These are phyloP conservation scores for Oikopleura albicans DNA, from an alignment of 23 tunicate species.

Conservation along the genomic window DNA sequence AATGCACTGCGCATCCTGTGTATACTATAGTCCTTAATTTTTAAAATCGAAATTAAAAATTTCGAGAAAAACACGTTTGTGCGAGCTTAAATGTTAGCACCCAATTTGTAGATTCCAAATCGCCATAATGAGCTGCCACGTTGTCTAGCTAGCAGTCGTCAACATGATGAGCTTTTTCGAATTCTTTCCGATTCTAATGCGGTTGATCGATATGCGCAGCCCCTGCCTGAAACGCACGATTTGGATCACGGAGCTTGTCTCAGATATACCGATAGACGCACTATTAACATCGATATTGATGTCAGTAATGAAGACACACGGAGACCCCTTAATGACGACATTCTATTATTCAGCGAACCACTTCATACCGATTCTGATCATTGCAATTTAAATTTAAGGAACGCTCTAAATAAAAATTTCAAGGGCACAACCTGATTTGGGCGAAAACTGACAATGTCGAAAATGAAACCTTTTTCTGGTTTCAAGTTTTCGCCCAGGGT, in stretches of 20 bases:
- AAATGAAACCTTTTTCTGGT: too few relatives aligned
- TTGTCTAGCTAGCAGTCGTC: constrained; percentile 29
- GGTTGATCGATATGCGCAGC: not conserved
- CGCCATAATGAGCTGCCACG: constrained; percentile 44
- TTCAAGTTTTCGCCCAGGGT: too few relatives aligned
- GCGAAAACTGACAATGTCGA: too few relatives aligned
- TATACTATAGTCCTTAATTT: too few relatives aligned
- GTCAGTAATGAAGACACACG: not conserved
- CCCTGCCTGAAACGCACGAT: not conserved
- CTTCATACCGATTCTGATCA: not conserved
- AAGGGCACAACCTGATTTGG: too few relatives aligned
- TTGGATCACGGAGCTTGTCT: not conserved
- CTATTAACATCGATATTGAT: constrained; percentile 3
- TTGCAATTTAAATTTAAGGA: too few relatives aligned
- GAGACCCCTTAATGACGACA: not conserved
- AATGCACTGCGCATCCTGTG: too few relatives aligned
- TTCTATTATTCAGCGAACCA: not conserved
- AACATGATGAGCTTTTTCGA: not conserved
- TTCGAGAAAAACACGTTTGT: too few relatives aligned
- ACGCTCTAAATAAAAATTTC: too few relatives aligned
- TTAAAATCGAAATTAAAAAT: too few relatives aligned
- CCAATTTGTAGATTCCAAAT: too few relatives aligned
- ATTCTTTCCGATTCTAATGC: not conserved
- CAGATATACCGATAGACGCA: not conserved
- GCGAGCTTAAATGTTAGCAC: too few relatives aligned